phyloP scores from a whole-genome alignment of 2,797 vertebrate species.

The Eurystomus glaucurus region DNA sequence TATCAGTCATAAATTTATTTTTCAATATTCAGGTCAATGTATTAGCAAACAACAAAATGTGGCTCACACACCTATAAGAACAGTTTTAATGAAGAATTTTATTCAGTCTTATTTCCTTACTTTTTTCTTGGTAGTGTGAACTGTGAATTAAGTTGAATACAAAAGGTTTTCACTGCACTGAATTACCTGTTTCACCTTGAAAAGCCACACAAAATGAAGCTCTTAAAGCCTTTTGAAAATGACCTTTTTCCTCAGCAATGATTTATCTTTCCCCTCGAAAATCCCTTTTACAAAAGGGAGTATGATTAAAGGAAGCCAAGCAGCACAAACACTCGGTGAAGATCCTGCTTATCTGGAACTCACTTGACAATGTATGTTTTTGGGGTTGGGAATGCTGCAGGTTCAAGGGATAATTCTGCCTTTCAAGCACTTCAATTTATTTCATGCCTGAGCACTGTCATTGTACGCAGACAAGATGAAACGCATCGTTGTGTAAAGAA shows the following conservation, averaged over 20 bases:
- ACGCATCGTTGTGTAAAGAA: constrained; percentile 96
- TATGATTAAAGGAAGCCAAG: constrained; percentile 86
- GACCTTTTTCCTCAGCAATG: constrained; percentile 93
- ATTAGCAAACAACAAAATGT: constrained; percentile 63
- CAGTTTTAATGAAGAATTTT: constrained; percentile 75
- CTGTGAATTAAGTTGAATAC: constrained; percentile 84
- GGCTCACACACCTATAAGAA: constrained; percentile 12
- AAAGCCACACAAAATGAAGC: constrained; percentile 88
- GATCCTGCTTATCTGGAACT: constrained; percentile 89
- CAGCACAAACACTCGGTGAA: constrained; percentile 86
- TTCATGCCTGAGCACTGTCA: constrained; percentile 91
- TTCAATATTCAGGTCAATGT: constrained; percentile 31
- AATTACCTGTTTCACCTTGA: constrained; percentile 88
- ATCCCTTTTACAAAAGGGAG: constrained; percentile 88
- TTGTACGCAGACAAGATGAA: constrained; percentile 93
- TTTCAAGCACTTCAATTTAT: constrained; percentile 97
- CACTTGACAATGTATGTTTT: constrained; percentile 87
- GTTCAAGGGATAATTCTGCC: constrained; percentile 93
- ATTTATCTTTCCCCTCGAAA: constrained; percentile 91
- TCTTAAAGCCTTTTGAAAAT: constrained; percentile 90
- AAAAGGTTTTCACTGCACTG: constrained; percentile 81
- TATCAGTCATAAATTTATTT: constrained; percentile 64
- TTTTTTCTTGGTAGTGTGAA: constrained; percentile 72
- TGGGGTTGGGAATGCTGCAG: constrained; percentile 89
- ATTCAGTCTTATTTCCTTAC: constrained; percentile 76